Base-by-base conservation (phyloP, 2,888 invertebrate species). In the Tethea ocularis region DNA sequence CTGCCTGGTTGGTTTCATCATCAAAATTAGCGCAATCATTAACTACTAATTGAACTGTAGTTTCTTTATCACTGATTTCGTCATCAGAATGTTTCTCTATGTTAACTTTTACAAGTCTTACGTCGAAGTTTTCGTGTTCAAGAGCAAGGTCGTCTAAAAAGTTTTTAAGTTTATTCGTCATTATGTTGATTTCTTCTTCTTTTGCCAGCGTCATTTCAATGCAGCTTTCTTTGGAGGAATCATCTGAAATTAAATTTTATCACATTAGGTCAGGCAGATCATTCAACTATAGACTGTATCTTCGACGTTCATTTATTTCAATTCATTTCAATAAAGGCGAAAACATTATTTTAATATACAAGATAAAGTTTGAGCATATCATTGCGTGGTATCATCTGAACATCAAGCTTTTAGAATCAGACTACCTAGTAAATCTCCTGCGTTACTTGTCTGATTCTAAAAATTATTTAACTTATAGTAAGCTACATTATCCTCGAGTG, bases 11-110 rank as follows among this genome's bases (percentile, higher is more conserved):
- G 3, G 41, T 1, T 10, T 17, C 10, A 20, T 46, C 20, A 10
- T 20, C 6, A 0, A 20, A 20, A 52, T 52, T 26, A 8, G 54
- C 33, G 17, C 54, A 54, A 54, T 54, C 54, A 36, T 54, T 54
- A 15, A 54, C 22, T 5, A 20, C 15, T 6, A 54, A 10, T 36
- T 54, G 20, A 20, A 54, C 22, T 22, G 33, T 22, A 4, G 33
- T 36, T 1, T 57, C 51, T 51, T 57, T 57, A 15, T 57, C 51
- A 5, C 7, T 7, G 6, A 10, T 2, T 57, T 57, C 57, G 1
- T 51, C 51, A 1, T 57, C 57, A 22, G 57, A 51, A 51, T 57
- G 57, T 33, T 51, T 57, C 51, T 57, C 57, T 24, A 57, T 41
- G 4, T 26, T 29, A 15, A 53, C 36, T 57, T 15, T 59, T 33